phyloP scores from a whole-genome alignment of 2,797 vertebrate species.

The Eleutherodactylus coqui region DNA sequence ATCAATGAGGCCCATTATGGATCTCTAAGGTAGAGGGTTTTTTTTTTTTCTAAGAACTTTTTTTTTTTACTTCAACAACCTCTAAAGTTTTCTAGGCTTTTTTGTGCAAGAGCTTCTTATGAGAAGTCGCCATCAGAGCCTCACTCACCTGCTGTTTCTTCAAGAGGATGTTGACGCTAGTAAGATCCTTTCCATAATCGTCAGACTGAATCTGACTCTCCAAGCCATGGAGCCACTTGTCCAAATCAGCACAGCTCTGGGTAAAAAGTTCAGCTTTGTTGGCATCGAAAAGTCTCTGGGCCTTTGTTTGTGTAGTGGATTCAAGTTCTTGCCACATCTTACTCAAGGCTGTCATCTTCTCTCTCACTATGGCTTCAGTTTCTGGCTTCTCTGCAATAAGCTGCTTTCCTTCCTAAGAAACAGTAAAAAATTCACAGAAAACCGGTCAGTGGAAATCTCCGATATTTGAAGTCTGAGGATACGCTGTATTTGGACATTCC shows the following conservation, averaged over 20 bases:
- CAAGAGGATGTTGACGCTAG: slow-evolving; percentile 95
- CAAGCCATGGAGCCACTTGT: slow-evolving; percentile 91
- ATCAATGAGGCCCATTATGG: too few relatives aligned
- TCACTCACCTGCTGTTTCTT: slow-evolving; percentile 96
- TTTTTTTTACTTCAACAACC: too few relatives aligned
- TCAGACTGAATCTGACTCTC: slow-evolving; percentile 94
- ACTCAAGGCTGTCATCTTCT: slow-evolving; percentile 88
- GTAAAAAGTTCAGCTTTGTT: slow-evolving; percentile 98
- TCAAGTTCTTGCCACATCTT: slow-evolving; percentile 94
- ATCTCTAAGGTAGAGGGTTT: too few relatives aligned
- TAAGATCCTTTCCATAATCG: slow-evolving; percentile 96
- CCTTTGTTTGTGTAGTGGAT: slow-evolving; percentile 95
- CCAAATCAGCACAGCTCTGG: slow-evolving; percentile 95
- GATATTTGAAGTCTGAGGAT: background rate
- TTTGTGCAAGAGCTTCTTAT: background rate
- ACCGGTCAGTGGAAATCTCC: background rate
- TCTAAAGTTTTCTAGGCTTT: too few relatives aligned
- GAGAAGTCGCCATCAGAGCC: too few relatives aligned
- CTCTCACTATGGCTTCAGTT: slow-evolving; percentile 87
- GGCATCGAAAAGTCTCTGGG: slow-evolving; percentile 95
- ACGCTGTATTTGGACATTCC: background rate
- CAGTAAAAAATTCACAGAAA: slow-evolving; percentile 19
- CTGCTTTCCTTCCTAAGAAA: slow-evolving; percentile 84
- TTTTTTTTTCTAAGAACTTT: too few relatives aligned
- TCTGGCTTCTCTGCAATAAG: slow-evolving; percentile 95